phyloP scores from a whole-genome alignment of 2,797 vertebrate species.

The Linurgus olivaceus region DNA sequence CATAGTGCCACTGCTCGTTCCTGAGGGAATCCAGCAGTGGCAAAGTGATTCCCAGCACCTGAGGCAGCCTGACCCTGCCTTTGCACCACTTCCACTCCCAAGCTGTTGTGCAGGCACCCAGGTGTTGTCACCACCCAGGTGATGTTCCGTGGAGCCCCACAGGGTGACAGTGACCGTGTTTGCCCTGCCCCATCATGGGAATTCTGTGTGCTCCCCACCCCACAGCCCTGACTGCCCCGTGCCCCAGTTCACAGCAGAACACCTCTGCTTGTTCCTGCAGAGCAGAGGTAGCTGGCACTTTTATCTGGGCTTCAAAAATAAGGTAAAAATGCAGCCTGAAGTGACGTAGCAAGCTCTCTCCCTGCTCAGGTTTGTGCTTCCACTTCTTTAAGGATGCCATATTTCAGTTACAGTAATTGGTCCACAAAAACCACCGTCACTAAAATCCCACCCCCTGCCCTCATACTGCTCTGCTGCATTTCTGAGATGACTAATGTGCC shows the following conservation, averaged over 20 bases:
- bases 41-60: too few relatives aligned
- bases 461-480: background rate
- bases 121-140: background rate
- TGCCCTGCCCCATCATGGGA: background rate
- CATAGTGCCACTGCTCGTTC: accelerated
- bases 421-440: background rate
- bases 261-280: accelerated
- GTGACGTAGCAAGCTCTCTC: accelerated
- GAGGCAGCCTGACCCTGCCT: background rate
- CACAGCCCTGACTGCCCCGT: background rate
- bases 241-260: accelerated
- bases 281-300: background rate
- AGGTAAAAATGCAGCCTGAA: background rate
- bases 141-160: accelerated
- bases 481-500: background rate
- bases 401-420: background rate
- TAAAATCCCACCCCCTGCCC: background rate
- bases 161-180: accelerated
- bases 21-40: accelerated
- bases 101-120: background rate
- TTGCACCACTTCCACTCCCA: background rate
- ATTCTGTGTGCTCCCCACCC: background rate
- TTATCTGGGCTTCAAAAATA: background rate
- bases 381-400: background rate
- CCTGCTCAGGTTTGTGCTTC: background rate